Evolutionary conservation across 2,888 invertebrate genomes (phyloP).

Genomic region (Sturmia bella): DNA sequence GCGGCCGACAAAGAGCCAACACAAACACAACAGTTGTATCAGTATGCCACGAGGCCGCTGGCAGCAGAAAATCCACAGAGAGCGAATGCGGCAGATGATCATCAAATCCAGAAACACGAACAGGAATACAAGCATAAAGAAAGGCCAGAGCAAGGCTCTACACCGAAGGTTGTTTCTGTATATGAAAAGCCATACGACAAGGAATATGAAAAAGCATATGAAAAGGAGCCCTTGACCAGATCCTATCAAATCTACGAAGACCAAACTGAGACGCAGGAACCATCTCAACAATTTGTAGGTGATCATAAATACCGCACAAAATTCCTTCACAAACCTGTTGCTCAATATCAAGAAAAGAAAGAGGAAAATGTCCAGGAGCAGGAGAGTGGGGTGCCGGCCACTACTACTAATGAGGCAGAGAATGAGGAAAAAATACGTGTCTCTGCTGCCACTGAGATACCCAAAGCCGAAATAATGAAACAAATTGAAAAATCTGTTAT

Average conservation of each 20-base stretch:
- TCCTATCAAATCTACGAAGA: conserved; percentile 75
- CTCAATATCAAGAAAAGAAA: conserved; percentile 65
- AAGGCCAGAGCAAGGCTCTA: conserved; percentile 47
- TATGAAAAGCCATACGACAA: no score
- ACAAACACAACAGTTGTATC: conserved; percentile 32
- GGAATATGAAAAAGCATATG: conserved; percentile 71
- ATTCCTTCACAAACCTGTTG: conserved; percentile 71
- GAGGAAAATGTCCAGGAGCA: conserved; percentile 43
- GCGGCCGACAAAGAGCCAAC: conserved; percentile 19
- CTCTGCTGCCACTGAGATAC: conserved; percentile 79
- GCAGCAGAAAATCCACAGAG: neutral
- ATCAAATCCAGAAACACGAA: conserved; percentile 14
- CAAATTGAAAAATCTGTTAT: conserved; percentile 82
- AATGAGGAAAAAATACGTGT: conserved; percentile 74
- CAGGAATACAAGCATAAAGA: conserved; percentile 52
- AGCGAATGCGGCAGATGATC: no score
- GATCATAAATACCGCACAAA: conserved; percentile 75
- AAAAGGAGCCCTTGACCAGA: conserved; percentile 76
- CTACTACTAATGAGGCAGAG: no score
- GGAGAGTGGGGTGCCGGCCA: no score
- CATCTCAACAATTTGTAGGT: conserved; percentile 44
- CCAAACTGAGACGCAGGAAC: conserved; percentile 56
- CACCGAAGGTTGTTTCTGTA: no score
- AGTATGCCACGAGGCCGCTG: conserved; percentile 35
- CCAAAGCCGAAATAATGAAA: conserved; percentile 80